These are phyloP conservation scores for Sepiola atlantica DNA, from an alignment of 2,888 invertebrate species.

Conservation along the genomic window DNA sequence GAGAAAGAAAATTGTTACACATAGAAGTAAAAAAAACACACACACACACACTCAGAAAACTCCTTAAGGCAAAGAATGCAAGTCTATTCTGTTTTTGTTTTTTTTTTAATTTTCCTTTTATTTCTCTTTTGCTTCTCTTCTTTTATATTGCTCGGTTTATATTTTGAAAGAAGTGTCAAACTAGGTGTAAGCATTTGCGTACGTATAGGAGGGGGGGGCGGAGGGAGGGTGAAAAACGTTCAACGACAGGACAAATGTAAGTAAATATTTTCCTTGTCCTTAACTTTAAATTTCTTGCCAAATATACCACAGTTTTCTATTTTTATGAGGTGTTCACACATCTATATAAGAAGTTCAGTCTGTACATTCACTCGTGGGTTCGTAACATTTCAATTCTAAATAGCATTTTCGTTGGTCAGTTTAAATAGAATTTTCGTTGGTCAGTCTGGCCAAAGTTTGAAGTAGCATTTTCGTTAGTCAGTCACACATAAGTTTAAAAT, in stretches of 20 bases:
- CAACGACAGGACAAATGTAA: neutral
- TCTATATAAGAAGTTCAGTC: no score
- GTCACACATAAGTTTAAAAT: no score
- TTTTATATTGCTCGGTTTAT: neutral
- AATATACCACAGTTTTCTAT: neutral
- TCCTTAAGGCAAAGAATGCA: neutral
- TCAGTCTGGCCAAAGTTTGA: no score
- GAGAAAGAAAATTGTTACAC: neutral
- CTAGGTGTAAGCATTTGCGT: neutral
- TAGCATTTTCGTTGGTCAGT: no score
- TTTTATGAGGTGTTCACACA: no score
- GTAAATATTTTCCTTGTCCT: neutral
- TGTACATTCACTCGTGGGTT: no score
- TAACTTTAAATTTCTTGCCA: neutral
- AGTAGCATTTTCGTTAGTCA: no score
- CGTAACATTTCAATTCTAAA: no score
- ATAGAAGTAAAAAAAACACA: no score
- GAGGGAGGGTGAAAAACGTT: neutral
- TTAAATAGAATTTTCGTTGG: no score
- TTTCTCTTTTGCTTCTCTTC: neutral
- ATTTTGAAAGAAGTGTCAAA: neutral
- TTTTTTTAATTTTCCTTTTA: neutral
- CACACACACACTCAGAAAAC: no score
- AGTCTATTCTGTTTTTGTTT: neutral
- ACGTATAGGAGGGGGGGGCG: no score